phyloP scores from a whole-genome alignment of 92 coral and sea anemone genomes.

The Bergia puertoricense region DNA sequence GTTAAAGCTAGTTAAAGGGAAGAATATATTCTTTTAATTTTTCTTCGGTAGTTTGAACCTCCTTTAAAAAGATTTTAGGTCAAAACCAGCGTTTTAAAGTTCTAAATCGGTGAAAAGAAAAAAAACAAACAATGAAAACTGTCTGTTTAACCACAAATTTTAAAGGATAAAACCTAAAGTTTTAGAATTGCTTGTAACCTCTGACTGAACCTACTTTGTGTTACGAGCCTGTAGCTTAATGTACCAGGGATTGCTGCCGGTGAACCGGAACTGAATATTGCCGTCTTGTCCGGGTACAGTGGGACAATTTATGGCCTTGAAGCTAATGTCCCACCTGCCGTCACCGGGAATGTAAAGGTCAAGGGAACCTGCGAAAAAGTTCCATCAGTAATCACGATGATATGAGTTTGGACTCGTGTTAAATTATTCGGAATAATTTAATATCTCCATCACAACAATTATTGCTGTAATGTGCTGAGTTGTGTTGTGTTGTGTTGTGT shows the following conservation, averaged over 20 bases:
- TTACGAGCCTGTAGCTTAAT: constrained; percentile 78
- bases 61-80: too few relatives aligned
- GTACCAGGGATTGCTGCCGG: constrained; percentile 75
- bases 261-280: constrained; percentile 67
- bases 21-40: neutral
- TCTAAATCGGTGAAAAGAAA: neutral
- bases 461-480: too few relatives aligned
- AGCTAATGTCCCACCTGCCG: constrained; percentile 68
- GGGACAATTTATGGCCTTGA: constrained; percentile 79
- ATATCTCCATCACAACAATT: too few relatives aligned
- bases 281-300: constrained; percentile 66
- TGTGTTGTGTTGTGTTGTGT: too few relatives aligned
- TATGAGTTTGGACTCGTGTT: too few relatives aligned
- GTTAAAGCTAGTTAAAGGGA: neutral
- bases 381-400: neutral
- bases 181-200: neutral
- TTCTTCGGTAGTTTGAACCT: too few relatives aligned
- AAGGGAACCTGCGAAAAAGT: constrained; percentile 51
- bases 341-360: constrained; percentile 74
- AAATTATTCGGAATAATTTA: too few relatives aligned
- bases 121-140: too few relatives aligned
- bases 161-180: neutral
- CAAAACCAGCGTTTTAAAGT: too few relatives aligned
- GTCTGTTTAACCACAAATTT: neutral
- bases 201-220: constrained; percentile 51